phyloP scores from a whole-genome alignment of 2,888 invertebrate species.

The Netelia virgata region DNA sequence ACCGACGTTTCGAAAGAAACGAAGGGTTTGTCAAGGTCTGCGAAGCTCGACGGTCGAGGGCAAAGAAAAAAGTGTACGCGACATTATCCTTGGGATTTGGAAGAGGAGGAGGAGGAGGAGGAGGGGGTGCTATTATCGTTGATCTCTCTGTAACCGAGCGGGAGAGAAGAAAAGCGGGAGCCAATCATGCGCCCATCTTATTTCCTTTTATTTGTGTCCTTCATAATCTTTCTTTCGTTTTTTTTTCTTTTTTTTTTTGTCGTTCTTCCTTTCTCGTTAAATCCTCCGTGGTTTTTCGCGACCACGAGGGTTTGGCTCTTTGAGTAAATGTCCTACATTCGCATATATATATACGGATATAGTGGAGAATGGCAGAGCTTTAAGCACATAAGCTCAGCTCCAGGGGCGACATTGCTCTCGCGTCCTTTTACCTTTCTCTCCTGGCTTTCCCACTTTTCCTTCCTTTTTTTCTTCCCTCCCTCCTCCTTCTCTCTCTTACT shows the following conservation, averaged over 20 bases:
- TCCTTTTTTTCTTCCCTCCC: constrained; percentile 62
- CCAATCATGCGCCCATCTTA: constrained; percentile 8
- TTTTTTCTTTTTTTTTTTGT: background rate
- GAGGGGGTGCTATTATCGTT: background rate
- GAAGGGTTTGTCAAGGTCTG: background rate
- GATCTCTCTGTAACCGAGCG: constrained; percentile 22
- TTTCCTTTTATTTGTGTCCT: constrained; percentile 4
- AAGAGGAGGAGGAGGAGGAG: too few relatives aligned
- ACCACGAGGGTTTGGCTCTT: constrained; percentile 24
- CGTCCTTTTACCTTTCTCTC: constrained; percentile 70
- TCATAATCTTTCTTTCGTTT: constrained; percentile 14
- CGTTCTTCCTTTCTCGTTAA: constrained; percentile 32
- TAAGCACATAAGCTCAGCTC: constrained; percentile 61
- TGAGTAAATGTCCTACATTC: constrained; percentile 31
- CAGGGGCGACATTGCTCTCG: constrained; percentile 68
- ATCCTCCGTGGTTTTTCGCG: constrained; percentile 30
- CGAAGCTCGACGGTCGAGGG: background rate
- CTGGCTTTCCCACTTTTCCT: constrained; percentile 24
- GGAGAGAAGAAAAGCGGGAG: constrained; percentile 26
- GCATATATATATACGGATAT: background rate
- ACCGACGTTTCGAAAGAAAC: too few relatives aligned
- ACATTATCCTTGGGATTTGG: background rate
- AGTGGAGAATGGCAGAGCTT: constrained; percentile 49
- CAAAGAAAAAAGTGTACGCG: background rate
- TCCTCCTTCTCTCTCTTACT: constrained; percentile 48